Conservation (phyloP, 2,888 invertebrate species). For the Drosophila mimetica region DNA sequence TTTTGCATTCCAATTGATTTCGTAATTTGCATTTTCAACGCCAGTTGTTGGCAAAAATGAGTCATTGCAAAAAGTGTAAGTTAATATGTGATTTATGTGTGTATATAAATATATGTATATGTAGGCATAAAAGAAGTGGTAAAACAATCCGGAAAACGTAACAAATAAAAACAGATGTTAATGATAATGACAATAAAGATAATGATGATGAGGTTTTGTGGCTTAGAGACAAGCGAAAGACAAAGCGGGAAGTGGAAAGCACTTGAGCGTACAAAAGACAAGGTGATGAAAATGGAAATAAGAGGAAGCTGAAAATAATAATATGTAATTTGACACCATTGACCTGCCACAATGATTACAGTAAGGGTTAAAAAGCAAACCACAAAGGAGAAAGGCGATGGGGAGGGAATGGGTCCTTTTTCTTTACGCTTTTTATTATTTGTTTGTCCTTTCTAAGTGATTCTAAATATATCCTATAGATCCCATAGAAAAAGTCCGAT, state of each 20-base stretch:
- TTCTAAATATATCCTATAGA: too few relatives aligned
- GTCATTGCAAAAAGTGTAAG: slow-evolving; percentile 19
- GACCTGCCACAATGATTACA: slow-evolving; percentile 68
- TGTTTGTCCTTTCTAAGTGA: background rate
- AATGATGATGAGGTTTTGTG: slow-evolving; percentile 45
- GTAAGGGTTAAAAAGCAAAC: background rate
- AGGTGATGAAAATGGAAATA: slow-evolving; percentile 9
- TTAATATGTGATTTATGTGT: background rate
- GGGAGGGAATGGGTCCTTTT: background rate
- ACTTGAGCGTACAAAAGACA: slow-evolving; percentile 51
- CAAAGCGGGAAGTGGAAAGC: slow-evolving; percentile 48
- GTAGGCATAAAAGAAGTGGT: background rate
- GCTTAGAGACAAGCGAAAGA: slow-evolving; percentile 41
- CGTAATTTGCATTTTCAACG: slow-evolving; percentile 28
- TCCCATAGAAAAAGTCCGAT: too few relatives aligned
- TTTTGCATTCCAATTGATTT: slow-evolving; percentile 36
- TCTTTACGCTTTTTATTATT: too few relatives aligned
- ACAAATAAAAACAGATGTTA: slow-evolving; percentile 16
- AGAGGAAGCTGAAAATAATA: slow-evolving; percentile 57
- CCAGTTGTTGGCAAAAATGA: slow-evolving; percentile 20
- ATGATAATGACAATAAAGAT: background rate
- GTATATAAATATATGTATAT: background rate
- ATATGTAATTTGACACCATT: slow-evolving; percentile 72
- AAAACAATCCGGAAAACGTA: slow-evolving; percentile 25
- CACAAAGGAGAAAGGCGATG: background rate